Evolutionary conservation across 2,888 invertebrate genomes (phyloP), one percentile per base, ranked within the genome.

Genomic region (Hymenopus coronatus): DNA sequence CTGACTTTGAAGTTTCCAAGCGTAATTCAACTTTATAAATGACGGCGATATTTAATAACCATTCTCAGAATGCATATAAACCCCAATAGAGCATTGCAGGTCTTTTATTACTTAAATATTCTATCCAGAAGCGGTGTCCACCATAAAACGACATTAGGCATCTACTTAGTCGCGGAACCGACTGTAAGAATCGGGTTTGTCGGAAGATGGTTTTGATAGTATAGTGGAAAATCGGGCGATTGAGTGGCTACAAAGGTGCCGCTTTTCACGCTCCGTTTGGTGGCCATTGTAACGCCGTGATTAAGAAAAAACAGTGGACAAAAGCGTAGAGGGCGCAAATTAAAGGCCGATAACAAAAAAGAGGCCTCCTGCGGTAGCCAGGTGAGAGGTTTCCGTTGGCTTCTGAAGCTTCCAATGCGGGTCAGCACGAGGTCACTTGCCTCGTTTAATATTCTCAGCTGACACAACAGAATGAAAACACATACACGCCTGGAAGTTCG

Each of bases 141-240:
- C 54, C 4, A 15, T 14, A 54, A 54, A 54, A 54, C 54, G 20
- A 70, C 54, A 25, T 20, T 70, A 25, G 54, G 20, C 54, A 25
- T 70, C 85, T 30, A 70, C 54, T 30, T 54, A 87, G 89, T 89
- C 89, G 88, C 82, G 88, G 87, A 89, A 89, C 90, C 89, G 89
- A 89, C 90, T 90, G 88, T 89, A 89, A 89, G 89, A 90, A 89
- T 90, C 88, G 89, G 54, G 15, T 14, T 70, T 70, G 54, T 70
- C 54, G 54, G 54, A 70, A 70, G 54, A 70, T 70, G 54, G 54
- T 70, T 70, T 70, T 70, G 54, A 70, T 70, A 70, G 54, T 70
- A n/a, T n/a, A 83, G 88, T 85, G 84, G 81, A 88, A 82, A 88
- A 88, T 54, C 84, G 30, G 1, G 28, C 84, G 88, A 46, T 83